Base-by-base conservation (phyloP, 2,888 invertebrate genomes). In the Ormia ochracea region DNA sequence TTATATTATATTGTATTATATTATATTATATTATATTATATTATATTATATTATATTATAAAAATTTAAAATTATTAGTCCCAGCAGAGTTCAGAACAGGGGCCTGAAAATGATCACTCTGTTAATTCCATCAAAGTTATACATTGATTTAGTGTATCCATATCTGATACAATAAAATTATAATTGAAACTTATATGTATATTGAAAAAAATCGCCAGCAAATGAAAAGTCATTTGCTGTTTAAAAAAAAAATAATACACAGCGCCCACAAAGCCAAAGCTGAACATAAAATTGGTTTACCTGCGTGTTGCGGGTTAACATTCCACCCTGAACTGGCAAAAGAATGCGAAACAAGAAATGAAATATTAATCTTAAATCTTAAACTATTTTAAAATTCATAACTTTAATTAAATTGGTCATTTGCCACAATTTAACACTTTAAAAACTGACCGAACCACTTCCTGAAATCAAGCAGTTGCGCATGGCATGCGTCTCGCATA, bases 361-460 rank as follows among this genome's bases (percentile, higher is more conserved):
- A 74, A 56, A 58, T 56, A 74, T 74, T 66, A 74, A 66, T 74
- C 74, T 58, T 74, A 74, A 65, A 74, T 75, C 75, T 75, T 75
- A 59, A 75, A 68, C 59, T 52, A 75, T 75, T 75, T 75, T 75
- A 75, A 68, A 75, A 68, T 68, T 75, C 75, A 75, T 75, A 75
- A 68, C 59, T 75, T 75, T 68, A 68, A 68, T 75, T 75, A 68
- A 68, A 75, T 75, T 68, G 68, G 52, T 59, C 59, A 75, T 75
- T 75, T 59, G 52, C 75, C 68, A 52, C 75, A 68, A 50, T 68
- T 68, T 75, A 68, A 59, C 75, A 75, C 66, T 59, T 59, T n/a
- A 21, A 45, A 75, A 69, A 48, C 76, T 41, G 23, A 41, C 41
- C 54, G 38, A 63, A 56, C 69, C 23, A 76, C 68, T 45, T 75